Base-by-base conservation (phyloP, 2,888 invertebrate genomes). In the Synanthedon myopaeformis region DNA sequence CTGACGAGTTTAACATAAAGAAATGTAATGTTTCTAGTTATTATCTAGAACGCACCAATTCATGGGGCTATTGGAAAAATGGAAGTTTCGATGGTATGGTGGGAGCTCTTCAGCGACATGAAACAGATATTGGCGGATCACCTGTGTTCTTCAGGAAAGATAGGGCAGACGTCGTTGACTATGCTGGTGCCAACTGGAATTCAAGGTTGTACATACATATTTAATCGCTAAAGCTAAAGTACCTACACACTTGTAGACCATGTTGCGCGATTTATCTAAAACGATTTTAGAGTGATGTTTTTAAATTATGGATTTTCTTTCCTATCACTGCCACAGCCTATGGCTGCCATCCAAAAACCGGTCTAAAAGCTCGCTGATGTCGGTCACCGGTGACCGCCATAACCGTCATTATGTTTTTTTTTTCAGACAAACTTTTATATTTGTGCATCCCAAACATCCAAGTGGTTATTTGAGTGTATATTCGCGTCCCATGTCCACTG, bases 61-160 rank as follows among this genome's bases (percentile, higher is more conserved):
- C 91, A 1, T 92, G 92, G 92, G 92, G 92, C 1, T 92, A 92
- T 64, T 78, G 82, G 53, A 85, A 82, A 54, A 88, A 90, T 57
- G 90, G 90, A n/a, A 88, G 86, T n/a, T 92, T 90, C 63, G 91
- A 92, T 62, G 92, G 92, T 8, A 78, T 92, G 82, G 89, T 92
- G 54, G 90, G 91, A 3, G 79, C 89, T 1, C 71, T 92, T 60
- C 87, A 89, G 61, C 77, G 86, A 19, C 78, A 76, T 23, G 82
- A 89, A 57, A 88, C 91, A 0, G 93, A 93, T 65, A 89, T 93
- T 56, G 91, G 92, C 0, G 91, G 90, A n/a, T 89, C 92, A 12
- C 90, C 92, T 0, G 76, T 91, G 51, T 90, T 92, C 76, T 90
- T 89, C 67, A 89, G 91, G 65, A 68, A 79, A n/a, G 92, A 93